Conservation (phyloP, 1,140 invertebrate species). For the Rhynchophorus ferrugineus region DNA sequence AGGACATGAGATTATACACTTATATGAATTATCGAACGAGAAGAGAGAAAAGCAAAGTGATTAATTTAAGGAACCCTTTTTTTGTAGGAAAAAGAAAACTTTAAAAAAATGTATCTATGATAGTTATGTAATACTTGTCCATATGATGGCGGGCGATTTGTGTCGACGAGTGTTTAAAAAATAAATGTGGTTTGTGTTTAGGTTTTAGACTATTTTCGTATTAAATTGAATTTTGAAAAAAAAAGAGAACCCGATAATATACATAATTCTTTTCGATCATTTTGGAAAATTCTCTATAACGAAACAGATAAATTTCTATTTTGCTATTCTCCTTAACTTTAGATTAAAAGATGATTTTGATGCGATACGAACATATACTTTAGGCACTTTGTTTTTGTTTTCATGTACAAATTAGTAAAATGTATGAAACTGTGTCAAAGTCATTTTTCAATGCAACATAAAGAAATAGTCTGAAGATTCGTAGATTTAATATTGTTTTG, state of each 20-base stretch:
- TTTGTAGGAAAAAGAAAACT: constrained; percentile 9
- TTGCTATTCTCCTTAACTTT: no score
- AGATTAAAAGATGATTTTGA: neutral
- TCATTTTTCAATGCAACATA: neutral
- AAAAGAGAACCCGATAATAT: no score
- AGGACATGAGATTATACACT: constrained; percentile 13
- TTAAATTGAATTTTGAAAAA: constrained; percentile 22
- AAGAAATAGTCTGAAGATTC: neutral
- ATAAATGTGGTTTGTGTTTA: constrained; percentile 30
- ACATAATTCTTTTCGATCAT: no score
- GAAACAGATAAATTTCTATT: no score
- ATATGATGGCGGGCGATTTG: constrained; percentile 18
- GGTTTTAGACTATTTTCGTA: constrained; percentile 34
- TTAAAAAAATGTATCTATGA: constrained; percentile 7
- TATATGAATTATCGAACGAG: neutral
- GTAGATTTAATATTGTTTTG: neutral
- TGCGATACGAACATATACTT: no score
- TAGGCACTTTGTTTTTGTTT: neutral
- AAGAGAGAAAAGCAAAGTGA: neutral
- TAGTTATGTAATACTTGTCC: constrained; percentile 15
- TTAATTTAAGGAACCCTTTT: constrained; percentile 9
- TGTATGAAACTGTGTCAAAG: neutral
- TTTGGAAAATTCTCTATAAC: no score
- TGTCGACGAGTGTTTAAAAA: constrained; percentile 27
- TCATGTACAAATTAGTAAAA: neutral